Base-by-base conservation (phyloP, 64 coral and sea anemone species). In the Cladopsammia gracilis region DNA sequence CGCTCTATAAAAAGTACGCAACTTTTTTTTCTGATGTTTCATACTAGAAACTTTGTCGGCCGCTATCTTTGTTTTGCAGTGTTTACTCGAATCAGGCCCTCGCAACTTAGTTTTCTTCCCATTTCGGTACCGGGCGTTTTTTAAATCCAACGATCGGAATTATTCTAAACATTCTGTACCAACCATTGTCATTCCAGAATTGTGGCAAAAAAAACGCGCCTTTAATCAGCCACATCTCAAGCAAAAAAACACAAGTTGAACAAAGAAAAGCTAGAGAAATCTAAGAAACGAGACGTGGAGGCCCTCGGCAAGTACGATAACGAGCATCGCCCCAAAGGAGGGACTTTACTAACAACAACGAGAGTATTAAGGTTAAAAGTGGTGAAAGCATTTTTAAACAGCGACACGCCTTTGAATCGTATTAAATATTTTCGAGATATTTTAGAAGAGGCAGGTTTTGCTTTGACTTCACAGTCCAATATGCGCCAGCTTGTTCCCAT, bases 381-480 rank as follows among this genome's bases (percentile, higher is more conserved):
- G 60, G 88, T 90, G 19, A 19, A 81, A 81, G 89, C 59, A 49
- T 90, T 81, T 44, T 56, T 79, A 19, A 90, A 90, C 48, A 80
- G 75, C 20, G 57, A 71, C n/a, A 89, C 54, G n/a, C 87, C 71
- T 42, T 78, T 89, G 45, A 89, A 15, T 89, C 74, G 75, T 18
- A 14, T 54, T 6, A 58, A 90, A 80, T 90, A 68, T 57, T 81
- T 90, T 23, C 62, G 88, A 70, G 89, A 90, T 68, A 44, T 90
- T 26, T 82, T 81, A 69, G 89, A 82, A 10, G 89, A 82, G 51
- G 89, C 42, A 7, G 89, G 89, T n/a, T 67, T 59, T 15, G 14
- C 62, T 76, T 23, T 90, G 10, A 78, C 89, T 26, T 90, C 89
- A 25, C n/a, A 20, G 47, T 81, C 76, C 8, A 47, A 90, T 57